These are phyloP conservation scores for Octodon degus DNA, from an alignment of 2,113 vertebrate genomes.

Conservation along the genomic window DNA sequence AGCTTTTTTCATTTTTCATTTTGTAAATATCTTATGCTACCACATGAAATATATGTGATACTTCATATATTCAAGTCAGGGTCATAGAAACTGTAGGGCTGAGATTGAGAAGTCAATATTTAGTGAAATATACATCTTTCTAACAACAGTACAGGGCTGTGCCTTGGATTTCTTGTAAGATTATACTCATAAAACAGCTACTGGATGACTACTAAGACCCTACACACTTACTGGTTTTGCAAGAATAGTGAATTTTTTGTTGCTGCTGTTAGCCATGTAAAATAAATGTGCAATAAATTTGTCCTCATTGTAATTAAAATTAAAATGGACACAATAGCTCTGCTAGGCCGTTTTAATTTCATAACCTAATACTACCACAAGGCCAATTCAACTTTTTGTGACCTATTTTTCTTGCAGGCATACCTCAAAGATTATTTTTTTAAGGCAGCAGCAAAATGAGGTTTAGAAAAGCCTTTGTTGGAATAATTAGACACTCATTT, in stretches of 20 bases:
- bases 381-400: conserved; percentile 23
- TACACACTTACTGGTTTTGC: background rate
- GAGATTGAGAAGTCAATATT: background rate
- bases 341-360: conserved; percentile 45
- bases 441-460: conserved; percentile 15
- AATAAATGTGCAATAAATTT: conserved; percentile 57
- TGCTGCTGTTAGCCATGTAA: background rate
- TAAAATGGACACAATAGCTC: conserved; percentile 51
- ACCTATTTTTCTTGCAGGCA: conserved; percentile 37
- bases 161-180: background rate
- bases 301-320: conserved; percentile 59
- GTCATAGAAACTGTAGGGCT: background rate
- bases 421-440: conserved; percentile 25
- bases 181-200: background rate
- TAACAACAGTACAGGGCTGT: background rate
- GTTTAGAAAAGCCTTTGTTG: conserved; percentile 40
- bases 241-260: background rate
- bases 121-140: background rate
- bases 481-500: conserved; percentile 49
- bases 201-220: background rate
- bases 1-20: background rate
- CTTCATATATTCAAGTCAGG: background rate
- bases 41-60: background rate
- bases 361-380: background rate
- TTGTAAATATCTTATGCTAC: background rate